Base-by-base conservation (phyloP, 2,888 invertebrate species). In the Atethmia centrago region DNA sequence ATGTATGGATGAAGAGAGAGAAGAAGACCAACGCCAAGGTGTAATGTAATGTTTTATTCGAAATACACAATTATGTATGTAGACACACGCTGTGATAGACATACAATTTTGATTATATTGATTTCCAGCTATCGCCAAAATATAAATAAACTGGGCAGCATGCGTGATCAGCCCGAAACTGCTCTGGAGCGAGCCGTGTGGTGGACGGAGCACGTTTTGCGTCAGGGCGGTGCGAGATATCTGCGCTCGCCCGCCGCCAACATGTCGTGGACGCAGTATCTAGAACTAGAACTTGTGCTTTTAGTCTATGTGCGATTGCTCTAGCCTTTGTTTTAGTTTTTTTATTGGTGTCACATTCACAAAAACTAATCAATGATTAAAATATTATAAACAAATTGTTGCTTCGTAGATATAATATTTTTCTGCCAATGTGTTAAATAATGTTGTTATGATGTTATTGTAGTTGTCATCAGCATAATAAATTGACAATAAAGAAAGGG, bases 191-290 rank as follows among this genome's bases (percentile, higher is more conserved):
- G 88, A 3, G 90, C 90, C 0, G 88, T 92, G 5, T 91, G 92
- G 91, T 92, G 90, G 92, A 88, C 87, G 5, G 90, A 92, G 64
- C 84, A 92, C 71, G 88, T 91, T 25, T 71, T 92, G 8, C 82
- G 91, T 5, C 89, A 90, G 65, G 85, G 86, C 5, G 89, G 90
- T 0, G 90, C 86, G 0, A 65, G 74, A 31, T 90, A 92, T 72
- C 81, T 91, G 2, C 84, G 87, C 0, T 55, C 88, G 0, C 87
- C 91, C 1, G 85, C 87, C 7, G 90, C 90, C 28, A 88, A 74
- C 25, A 73, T 74, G n/a, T 42, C 77, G 25, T 80, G 80, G 76
- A 9, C 76, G 1, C 16, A 81, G 36, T 79, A 65, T 5, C 28
- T 80, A 12, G 77, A 81, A 66, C 55, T 81, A 40, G 55, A 81